Evolutionary conservation across 2,113 vertebrate genomes (phyloP).

Genomic region (Erythrolamprus reginae): DNA sequence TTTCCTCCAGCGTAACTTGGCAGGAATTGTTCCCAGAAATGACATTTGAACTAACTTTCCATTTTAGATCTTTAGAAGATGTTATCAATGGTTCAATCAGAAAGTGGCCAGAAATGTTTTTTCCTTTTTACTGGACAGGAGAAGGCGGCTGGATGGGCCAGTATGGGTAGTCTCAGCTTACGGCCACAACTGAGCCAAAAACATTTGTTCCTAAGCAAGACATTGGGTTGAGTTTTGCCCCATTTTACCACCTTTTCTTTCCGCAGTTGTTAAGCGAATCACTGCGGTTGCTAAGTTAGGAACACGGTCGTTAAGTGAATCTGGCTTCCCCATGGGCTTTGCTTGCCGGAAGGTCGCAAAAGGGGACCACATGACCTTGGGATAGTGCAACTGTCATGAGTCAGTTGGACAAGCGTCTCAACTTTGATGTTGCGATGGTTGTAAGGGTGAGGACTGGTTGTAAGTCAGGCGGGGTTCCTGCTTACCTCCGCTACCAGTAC

Average conservation of each 20-base stretch:
- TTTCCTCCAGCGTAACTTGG: background rate
- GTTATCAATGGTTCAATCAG: background rate
- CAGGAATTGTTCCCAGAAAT: background rate
- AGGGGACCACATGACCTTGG: background rate
- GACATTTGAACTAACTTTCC: background rate
- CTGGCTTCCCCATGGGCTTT: background rate
- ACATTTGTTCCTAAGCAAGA: background rate
- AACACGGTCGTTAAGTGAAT: background rate
- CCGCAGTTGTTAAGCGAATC: background rate
- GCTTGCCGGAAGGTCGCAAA: background rate
- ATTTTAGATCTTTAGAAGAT: background rate
- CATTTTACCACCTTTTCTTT: background rate
- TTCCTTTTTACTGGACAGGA: background rate
- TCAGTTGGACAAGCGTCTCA: background rate
- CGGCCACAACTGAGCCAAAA: background rate
- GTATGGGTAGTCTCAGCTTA: background rate
- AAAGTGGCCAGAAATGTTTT: background rate
- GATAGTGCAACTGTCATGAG: background rate
- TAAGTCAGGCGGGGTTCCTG: too few relatives aligned
- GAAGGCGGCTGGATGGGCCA: background rate
- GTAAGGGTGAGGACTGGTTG: too few relatives aligned
- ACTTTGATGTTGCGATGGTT: background rate
- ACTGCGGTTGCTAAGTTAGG: background rate
- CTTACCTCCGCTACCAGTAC: too few relatives aligned
- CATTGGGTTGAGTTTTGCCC: background rate